These are phyloP conservation scores for Hylaea fasciaria DNA, from an alignment of 2,888 invertebrate species.

Conservation along the genomic window DNA sequence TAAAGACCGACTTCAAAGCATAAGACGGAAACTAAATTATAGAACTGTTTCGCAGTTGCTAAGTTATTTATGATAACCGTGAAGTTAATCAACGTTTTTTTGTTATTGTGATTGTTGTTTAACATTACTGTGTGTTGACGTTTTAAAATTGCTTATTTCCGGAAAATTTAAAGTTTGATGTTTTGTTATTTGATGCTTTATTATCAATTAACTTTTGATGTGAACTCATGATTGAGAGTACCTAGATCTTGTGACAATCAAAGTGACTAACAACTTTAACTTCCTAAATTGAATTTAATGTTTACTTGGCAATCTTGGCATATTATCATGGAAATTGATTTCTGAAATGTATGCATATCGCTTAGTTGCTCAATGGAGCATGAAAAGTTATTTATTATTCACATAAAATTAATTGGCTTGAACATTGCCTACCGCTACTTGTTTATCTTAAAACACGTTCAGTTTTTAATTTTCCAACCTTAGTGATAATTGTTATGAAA, in stretches of 20 bases:
- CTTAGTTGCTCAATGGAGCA: conserved; percentile 6
- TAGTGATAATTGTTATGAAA: too few relatives aligned
- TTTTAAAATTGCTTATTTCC: too few relatives aligned
- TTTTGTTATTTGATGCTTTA: too few relatives aligned
- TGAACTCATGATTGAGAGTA: too few relatives aligned
- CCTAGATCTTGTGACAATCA: too few relatives aligned
- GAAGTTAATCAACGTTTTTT: too few relatives aligned
- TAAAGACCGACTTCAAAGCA: conserved; percentile 24
- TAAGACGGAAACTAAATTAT: conserved; percentile 19
- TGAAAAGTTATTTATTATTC: conserved; percentile 12
- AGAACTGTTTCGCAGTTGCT: conserved; percentile 1
- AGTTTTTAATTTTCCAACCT: neutral
- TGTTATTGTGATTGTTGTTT: too few relatives aligned
- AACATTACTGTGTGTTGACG: too few relatives aligned
- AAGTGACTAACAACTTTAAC: neutral
- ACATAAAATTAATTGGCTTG: conserved; percentile 2
- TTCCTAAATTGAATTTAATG: neutral
- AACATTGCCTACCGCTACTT: conserved; percentile 3
- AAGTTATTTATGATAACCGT: neutral
- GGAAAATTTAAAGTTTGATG: too few relatives aligned
- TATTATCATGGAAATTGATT: conserved; percentile 1
- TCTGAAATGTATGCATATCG: conserved; percentile 4
- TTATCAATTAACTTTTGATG: too few relatives aligned
- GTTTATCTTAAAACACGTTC: neutral
- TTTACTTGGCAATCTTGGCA: neutral